Conservation (phyloP, 2,888 invertebrate species). For the Drosophila borborema region DNA sequence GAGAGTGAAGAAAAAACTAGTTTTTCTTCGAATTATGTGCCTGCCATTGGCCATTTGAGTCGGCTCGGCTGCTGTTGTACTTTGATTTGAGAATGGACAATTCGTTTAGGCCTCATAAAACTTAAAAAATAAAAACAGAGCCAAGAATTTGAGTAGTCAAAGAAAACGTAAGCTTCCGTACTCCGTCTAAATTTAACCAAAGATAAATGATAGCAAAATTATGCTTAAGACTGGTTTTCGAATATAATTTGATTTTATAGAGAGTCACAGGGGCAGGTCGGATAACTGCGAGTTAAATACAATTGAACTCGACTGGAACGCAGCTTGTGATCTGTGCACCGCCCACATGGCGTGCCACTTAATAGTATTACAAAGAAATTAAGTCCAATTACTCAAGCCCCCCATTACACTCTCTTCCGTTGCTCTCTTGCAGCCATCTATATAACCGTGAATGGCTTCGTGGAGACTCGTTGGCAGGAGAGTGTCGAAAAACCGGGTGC, state of each 20-base stretch:
- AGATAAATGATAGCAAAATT: neutral
- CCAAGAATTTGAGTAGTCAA: neutral
- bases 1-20: slow-evolving; percentile 53
- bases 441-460: slow-evolving; percentile 82
- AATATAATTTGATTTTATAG: slow-evolving; percentile 5
- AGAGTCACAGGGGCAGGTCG: slow-evolving; percentile 31
- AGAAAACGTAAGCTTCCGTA: neutral
- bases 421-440: slow-evolving; percentile 76
- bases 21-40: slow-evolving; percentile 46
- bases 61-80: slow-evolving; percentile 20
- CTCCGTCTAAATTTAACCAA: neutral
- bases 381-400: slow-evolving; percentile 50
- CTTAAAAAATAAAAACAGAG: neutral
- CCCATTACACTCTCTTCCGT: neutral
- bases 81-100: slow-evolving; percentile 27
- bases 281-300: slow-evolving; percentile 36
- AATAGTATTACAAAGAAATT: slow-evolving; percentile 56
- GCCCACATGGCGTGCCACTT: slow-evolving; percentile 33
- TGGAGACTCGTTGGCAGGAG: slow-evolving; percentile 84
- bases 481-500: slow-evolving; percentile 77
- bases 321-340: slow-evolving; percentile 7
- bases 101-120: neutral
- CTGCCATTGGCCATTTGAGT: slow-evolving; percentile 22
- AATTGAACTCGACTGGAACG: slow-evolving; percentile 34
- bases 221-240: slow-evolving; percentile 45